These are phyloP conservation scores for Rhamphomyia laevipes DNA, from an alignment of 2,888 invertebrate genomes.

Conservation along the genomic window DNA sequence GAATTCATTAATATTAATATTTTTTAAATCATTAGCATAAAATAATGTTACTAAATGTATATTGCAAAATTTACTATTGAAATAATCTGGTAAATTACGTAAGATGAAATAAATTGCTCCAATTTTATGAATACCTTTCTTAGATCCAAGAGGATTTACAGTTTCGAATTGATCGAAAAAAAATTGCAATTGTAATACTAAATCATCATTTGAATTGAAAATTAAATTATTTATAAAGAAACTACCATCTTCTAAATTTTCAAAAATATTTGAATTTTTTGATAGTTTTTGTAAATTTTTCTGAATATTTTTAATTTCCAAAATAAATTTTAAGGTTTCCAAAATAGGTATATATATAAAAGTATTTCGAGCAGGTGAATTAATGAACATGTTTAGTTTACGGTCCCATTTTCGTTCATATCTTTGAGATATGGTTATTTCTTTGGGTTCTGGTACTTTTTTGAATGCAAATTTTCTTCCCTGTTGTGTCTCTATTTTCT, in stretches of 20 bases:
- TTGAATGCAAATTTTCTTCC: not conserved
- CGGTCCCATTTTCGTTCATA: not conserved
- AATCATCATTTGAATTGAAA: not conserved
- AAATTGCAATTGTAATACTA: conserved; percentile 10
- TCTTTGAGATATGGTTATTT: not conserved
- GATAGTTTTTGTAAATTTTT: too few relatives aligned
- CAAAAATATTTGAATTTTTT: too few relatives aligned
- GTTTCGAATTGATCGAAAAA: conserved; percentile 18
- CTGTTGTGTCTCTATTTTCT: not conserved
- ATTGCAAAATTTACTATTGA: conserved; percentile 7
- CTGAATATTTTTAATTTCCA: too few relatives aligned
- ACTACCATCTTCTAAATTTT: not conserved
- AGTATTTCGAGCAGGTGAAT: not conserved
- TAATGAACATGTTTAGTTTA: not conserved
- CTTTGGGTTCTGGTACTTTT: not conserved
- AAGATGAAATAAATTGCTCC: conserved; percentile 15
- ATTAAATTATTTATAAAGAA: not conserved
- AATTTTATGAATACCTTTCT: conserved; percentile 16
- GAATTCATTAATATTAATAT: conserved; percentile 5
- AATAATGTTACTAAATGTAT: conserved; percentile 12
- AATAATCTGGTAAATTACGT: conserved; percentile 11
- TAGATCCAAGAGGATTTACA: conserved; percentile 15
- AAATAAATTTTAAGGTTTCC: too few relatives aligned
- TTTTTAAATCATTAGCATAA: conserved; percentile 12
- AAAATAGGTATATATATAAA: too few relatives aligned